Percentiles rank a stretch among this genome's conserved stretches.
Evolutionary conservation across 2,113 vertebrate genomes (phyloP).

Genomic region (Hucho hucho): DNA sequence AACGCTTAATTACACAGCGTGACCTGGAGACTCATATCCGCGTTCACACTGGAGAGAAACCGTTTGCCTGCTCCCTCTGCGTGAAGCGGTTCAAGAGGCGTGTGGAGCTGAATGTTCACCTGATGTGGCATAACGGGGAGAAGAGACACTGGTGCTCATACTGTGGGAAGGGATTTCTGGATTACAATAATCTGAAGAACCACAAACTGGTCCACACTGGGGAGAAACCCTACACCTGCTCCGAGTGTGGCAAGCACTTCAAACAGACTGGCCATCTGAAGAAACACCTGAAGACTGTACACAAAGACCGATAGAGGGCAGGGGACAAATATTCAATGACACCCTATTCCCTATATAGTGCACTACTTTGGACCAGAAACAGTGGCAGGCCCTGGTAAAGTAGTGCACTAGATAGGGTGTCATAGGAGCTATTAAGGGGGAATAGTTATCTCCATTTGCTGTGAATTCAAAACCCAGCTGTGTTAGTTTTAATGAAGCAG

Average conservation of each 20-base stretch:
- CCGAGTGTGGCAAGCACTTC: constrained; percentile 65
- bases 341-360: not conserved
- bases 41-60: constrained; percentile 82
- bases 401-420: not conserved
- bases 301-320: constrained; percentile 24
- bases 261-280: constrained; percentile 69
- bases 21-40: constrained; percentile 75
- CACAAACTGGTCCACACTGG: constrained; percentile 80
- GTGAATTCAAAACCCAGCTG: no score
- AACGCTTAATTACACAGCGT: constrained; percentile 64
- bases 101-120: constrained; percentile 77
- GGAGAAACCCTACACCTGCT: constrained; percentile 69
- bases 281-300: constrained; percentile 68
- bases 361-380: not conserved
- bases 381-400: not conserved
- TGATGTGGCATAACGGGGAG: constrained; percentile 73
- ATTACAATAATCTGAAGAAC: constrained; percentile 78
- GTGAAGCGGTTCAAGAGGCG: constrained; percentile 76
- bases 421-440: not conserved
- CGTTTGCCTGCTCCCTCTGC: constrained; percentile 78
- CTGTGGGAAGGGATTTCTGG: constrained; percentile 83
- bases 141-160: constrained; percentile 74
- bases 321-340: not conserved
- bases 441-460: not conserved
- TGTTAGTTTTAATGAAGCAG: no score